A percentile compares a stretch with the other conserved stretches of the same genome.
Conservation (phyloP, 2,113 vertebrate genomes). For the Pelobates fuscus region DNA sequence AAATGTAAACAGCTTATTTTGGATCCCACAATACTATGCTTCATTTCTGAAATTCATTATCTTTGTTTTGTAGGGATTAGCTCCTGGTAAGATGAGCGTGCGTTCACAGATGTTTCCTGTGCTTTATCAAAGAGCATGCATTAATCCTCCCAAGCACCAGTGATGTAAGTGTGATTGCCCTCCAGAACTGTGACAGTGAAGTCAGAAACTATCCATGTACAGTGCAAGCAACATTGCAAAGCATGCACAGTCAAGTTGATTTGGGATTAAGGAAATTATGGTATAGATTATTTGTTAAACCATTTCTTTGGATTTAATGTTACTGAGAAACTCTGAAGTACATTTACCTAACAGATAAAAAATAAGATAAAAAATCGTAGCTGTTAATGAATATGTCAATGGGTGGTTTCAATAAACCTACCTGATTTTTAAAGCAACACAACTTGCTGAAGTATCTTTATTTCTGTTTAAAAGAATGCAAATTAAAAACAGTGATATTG, state of each 20-base stretch:
- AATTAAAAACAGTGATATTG: too few relatives aligned
- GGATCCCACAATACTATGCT: too few relatives aligned
- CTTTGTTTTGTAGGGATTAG: constrained; percentile 56
- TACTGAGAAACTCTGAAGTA: background rate
- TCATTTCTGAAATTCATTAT: too few relatives aligned
- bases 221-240: constrained; percentile 7
- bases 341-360: too few relatives aligned
- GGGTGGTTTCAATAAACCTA: too few relatives aligned
- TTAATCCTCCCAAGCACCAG: constrained; percentile 66
- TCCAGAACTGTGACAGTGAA: constrained; percentile 52
- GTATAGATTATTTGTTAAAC: constrained; percentile 55
- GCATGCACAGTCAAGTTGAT: constrained; percentile 47
- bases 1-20: too few relatives aligned
- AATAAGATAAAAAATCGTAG: too few relatives aligned
- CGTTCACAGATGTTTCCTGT: constrained; percentile 67
- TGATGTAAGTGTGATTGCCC: constrained; percentile 50
- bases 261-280: constrained; percentile 54
- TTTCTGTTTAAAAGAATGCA: too few relatives aligned
- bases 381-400: too few relatives aligned
- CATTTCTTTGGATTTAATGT: background rate
- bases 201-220: constrained; percentile 23
- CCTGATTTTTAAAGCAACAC: too few relatives aligned
- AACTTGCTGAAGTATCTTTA: too few relatives aligned
- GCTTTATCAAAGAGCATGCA: constrained; percentile 66
- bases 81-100: constrained; percentile 49